Evolutionary conservation across 35 echinoderm and acorn worm genomes (phyloP), one percentile per base, ranked within the genome.

Genomic region (Eucidaris tribuloides): DNA sequence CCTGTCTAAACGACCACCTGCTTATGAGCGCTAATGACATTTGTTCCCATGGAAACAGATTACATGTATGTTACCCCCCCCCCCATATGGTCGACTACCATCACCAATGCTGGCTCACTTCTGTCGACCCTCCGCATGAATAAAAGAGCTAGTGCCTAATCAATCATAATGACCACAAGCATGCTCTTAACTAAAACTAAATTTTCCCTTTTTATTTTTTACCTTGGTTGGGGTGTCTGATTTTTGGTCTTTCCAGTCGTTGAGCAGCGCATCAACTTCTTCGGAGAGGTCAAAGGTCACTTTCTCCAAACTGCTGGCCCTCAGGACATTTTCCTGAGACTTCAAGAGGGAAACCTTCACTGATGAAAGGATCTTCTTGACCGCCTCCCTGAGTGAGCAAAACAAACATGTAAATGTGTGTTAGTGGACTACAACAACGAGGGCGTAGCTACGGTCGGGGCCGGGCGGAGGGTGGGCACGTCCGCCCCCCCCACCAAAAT

Each of bases 281-380:
- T 44, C 44, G 7, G 68, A 18, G 38, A 74, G 68, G 25, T 44
- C 68, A 74, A 40, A 22, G 11, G 44, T 36, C 24, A 36, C 68
- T 43, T 74, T 74, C 68, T 74, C 68, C 20, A 74, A 19, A 20
- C 68, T 74, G 0, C 13, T 36, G 3, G 68, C 15, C 37, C 40
- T 74, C 1, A 74, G 22, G 14, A 66, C 61, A 46, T 46, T 34
- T 18, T 72, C 82, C 27, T 46, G 5, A 44, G 82, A 71, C 29
- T 84, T 84, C 60, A 46, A 22, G 15, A 84, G 33, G 13, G 43
- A 28, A 18, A 33, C 6, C 46, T 45, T 84, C 40, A 84, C 27
- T 1, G 42, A 42, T 23, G 30, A 14, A 29, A 84, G 59, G 22
- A 84, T 54, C 62, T 62, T 84, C 58, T 46, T 71, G 23, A 84